These are phyloP conservation scores for Drosophila aff. DNA, from an alignment of 1,140 invertebrate genomes.

Conservation along the genomic window DNA sequence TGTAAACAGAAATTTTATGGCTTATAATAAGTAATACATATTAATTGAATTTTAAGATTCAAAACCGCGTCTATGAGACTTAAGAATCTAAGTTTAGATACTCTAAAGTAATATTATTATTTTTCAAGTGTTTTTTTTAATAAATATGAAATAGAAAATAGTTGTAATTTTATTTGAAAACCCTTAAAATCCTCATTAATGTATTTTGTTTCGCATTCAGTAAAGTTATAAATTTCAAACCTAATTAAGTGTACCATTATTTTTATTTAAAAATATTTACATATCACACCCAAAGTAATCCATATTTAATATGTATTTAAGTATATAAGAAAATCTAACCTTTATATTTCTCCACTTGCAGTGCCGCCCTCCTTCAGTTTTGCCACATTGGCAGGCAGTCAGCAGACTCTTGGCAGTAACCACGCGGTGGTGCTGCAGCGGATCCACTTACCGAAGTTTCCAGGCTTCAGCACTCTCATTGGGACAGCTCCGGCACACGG, in stretches of 20 bases:
- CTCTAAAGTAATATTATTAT: background rate
- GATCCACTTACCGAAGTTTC: constrained; percentile 76
- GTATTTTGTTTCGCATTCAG: background rate
- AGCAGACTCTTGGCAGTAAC: constrained; percentile 63
- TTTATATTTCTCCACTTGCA: constrained; percentile 2
- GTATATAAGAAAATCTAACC: background rate
- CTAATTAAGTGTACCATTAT: background rate
- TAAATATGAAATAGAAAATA: background rate
- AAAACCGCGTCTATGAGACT: background rate
- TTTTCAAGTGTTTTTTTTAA: background rate
- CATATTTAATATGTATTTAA: background rate
- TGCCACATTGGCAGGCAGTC: constrained; percentile 74
- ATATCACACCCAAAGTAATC: too few relatives aligned
- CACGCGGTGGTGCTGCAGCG: constrained; percentile 43
- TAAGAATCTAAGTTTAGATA: too few relatives aligned
- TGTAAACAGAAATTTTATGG: background rate
- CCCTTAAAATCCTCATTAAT: background rate
- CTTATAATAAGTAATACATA: background rate
- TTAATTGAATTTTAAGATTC: background rate
- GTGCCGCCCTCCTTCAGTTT: constrained; percentile 82
- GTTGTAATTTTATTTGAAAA: too few relatives aligned
- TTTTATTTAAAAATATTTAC: too few relatives aligned
- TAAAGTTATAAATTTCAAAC: background rate
- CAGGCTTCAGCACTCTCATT: constrained; percentile 69
- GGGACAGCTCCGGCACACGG: constrained; percentile 63